phyloP scores from a whole-genome alignment of 2,797 vertebrate genomes.

The Malacoctenus gilli region DNA sequence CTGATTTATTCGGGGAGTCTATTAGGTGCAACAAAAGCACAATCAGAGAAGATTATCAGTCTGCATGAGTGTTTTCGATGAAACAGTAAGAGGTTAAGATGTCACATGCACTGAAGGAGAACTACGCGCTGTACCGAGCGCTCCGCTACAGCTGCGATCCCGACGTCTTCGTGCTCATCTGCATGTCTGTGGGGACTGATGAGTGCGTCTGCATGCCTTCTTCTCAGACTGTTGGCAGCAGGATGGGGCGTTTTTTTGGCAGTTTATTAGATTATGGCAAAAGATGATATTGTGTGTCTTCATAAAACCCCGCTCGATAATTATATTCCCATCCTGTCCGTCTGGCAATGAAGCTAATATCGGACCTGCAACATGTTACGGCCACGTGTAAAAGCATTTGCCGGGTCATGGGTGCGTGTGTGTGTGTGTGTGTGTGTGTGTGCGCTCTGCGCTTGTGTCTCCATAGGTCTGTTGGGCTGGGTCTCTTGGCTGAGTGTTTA shows the following conservation, averaged over 20 bases:
- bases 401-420: conserved; percentile 14
- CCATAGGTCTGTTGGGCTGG: conserved; percentile 47
- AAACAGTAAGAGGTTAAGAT: neutral
- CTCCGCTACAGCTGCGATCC: neutral
- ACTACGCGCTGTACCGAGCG: neutral
- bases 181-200: conserved; percentile 10
- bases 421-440: conserved; percentile 3
- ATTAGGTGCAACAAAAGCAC: conserved; percentile 3
- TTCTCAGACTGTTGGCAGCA: conserved; percentile 37
- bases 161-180: conserved; percentile 3
- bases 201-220: conserved; percentile 33
- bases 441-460: conserved; percentile 34
- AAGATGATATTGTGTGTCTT: conserved; percentile 62
- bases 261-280: conserved; percentile 67
- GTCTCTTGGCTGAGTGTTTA: conserved; percentile 58
- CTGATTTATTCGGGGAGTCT: neutral
- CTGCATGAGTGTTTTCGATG: neutral
- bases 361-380: conserved; percentile 27
- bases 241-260: conserved; percentile 52
- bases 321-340: conserved; percentile 66
- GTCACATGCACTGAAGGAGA: neutral
- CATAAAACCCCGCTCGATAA: conserved; percentile 67
- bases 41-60: conserved; percentile 11
- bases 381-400: conserved; percentile 24
- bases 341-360: conserved; percentile 35